Evolutionary conservation across 1,140 invertebrate genomes (phyloP), one percentile per base, ranked within the genome.

Genomic region (Leptinotarsa texana): DNA sequence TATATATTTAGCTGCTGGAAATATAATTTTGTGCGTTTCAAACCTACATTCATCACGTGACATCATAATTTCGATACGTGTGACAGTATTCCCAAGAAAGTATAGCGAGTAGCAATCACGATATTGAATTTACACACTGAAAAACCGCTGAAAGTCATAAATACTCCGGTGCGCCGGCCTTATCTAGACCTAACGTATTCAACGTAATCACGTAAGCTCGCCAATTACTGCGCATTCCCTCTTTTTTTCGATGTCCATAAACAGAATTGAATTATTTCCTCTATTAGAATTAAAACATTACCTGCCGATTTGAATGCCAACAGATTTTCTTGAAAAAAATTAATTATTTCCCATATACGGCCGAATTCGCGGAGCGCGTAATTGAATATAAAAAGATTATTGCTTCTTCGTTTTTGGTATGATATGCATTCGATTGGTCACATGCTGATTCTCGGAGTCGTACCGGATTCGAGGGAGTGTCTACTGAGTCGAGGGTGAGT

Each of bases 261-360:
- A 57, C 3, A 57, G 51, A 57, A 57, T 57, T n/a, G 51, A 57
- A 57, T 57, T 57, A 57, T 57, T 57, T 57, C 13, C 51, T 57
- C 13, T n/a, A 57, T 57, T 57, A 57, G 51, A 57, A 57, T 57
- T 57, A n/a, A 57, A 57, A 57, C 51, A 57, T 57, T 57, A 57
- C 51, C n/a, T 57, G 51, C 51, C 51, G 51, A 57, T 57, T 57
- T 57, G 51, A 57, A 57, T 57, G 51, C 51, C 51, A n/a, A 57
- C 51, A 57, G 51, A 57, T 57, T 57, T 57, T n/a, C 15, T 17
- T 57, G n/a, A 57, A 57, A 57, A 57, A 57, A 4, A 51, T 57
- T 17, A 57, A 57, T 57, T 57, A 57, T 57, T 57, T 57, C n/a
- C 51, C 51, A 57, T 57, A 57, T 57, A 57, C 51, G 51, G 51